Conservation (phyloP, 2,888 invertebrate genomes). For the Scrobipalpa costella region DNA sequence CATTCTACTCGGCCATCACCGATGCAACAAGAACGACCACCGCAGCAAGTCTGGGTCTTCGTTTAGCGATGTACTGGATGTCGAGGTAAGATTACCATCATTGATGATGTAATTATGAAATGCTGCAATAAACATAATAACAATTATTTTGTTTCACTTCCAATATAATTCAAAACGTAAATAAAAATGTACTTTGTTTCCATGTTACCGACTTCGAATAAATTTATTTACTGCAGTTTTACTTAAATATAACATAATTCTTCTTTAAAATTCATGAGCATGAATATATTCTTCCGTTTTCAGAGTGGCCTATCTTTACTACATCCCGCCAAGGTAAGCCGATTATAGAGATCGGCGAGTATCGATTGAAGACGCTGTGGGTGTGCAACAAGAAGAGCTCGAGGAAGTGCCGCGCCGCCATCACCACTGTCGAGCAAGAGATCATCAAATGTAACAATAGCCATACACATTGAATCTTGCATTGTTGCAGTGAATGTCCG, state of each 20-base stretch:
- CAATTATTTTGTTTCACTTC: no score
- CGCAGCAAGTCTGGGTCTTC: slow-evolving; percentile 20
- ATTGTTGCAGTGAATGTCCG: no score
- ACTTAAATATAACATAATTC: background rate
- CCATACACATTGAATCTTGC: no score
- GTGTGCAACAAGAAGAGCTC: slow-evolving; percentile 42
- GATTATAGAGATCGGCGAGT: background rate
- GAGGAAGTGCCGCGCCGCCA: slow-evolving; percentile 42
- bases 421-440: slow-evolving; percentile 39
- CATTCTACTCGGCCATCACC: no score
- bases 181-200: no score
- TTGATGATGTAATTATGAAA: background rate
- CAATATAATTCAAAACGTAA: no score
- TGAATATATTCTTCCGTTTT: no score
- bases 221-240: no score
- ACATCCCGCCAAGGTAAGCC: background rate
- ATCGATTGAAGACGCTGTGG: slow-evolving; percentile 39
- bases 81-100: background rate
- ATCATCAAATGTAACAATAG: slow-evolving; percentile 36
- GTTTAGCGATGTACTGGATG: background rate
- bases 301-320: background rate
- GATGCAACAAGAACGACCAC: no score
- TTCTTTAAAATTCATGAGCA: no score
- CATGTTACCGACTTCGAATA: no score
- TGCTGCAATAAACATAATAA: no score